Base-by-base conservation (phyloP, 2,888 invertebrate species). In the Monoplex corrugatus region DNA sequence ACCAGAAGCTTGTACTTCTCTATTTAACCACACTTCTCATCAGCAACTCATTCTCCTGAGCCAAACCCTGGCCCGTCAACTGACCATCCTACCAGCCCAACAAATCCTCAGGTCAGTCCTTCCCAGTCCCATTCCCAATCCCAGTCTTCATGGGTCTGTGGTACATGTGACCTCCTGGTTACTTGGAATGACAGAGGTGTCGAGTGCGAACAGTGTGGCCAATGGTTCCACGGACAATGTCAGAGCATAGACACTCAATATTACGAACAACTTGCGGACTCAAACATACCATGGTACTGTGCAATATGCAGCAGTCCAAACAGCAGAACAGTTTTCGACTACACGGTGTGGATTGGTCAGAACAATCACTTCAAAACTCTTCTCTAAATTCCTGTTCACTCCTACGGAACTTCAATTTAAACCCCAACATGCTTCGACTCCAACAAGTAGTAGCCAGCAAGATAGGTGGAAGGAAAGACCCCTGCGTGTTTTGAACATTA, bases 181-280 rank as follows among this genome's bases (percentile, higher is more conserved):
- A 68, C 63, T 68, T 68, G 63, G 63, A 68, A 68, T 68, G 63
- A 72, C 35, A 35, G 72, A 6, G 63, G 50, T 32, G 38, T 72
- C 13, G 35, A 32, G 32, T 85, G 85, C 19, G 85, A 85, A 16
- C 57, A 85, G 63, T 85, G 85, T 63, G 85, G 85, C 38, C 85
- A 85, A 40, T 85, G 63, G 85, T 85, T 57, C 44, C 85, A 85
- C 16, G 85, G 85, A 57, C 57, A 63, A 44, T 85, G 85, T 38
- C 85, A 85, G 85, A 57, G 63, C 32, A 57, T 57, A 19, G 84
- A 84, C 85, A 85, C 19, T 13, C 57, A 57, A 19, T n/a, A 85
- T 44, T 63, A 85, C 16, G 85, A 63, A 28, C 32, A 8, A 6
- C n/a, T 35, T 44, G 85, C 35, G 32, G 40, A 85, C n/a, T 57